Conservation (phyloP, 2,888 invertebrate genomes). For the Gonocerus acuteangulatus region DNA sequence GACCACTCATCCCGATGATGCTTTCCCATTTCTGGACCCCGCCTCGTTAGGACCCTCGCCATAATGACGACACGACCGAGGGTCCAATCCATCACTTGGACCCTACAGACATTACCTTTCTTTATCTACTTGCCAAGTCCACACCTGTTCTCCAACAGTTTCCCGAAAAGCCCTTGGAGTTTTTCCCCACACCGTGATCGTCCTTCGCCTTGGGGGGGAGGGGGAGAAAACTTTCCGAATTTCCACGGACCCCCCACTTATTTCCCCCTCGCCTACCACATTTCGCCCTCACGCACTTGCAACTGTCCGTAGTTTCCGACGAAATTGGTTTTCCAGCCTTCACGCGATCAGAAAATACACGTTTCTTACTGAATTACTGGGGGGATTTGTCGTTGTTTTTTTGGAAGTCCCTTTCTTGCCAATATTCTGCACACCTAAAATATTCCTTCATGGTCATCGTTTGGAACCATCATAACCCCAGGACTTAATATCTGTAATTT, state of each 20-base stretch:
- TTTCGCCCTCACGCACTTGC: not conserved
- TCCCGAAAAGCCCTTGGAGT: not conserved
- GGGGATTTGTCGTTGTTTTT: too few relatives aligned
- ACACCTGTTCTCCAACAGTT: not conserved
- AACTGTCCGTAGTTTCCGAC: not conserved
- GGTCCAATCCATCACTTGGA: not conserved
- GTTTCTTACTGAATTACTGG: too few relatives aligned
- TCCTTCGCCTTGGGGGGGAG: not conserved
- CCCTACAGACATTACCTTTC: not conserved
- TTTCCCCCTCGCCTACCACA: not conserved
- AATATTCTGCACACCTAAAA: too few relatives aligned
- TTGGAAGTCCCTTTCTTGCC: too few relatives aligned
- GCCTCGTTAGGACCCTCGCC: too few relatives aligned
- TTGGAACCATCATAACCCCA: too few relatives aligned
- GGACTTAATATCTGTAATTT: too few relatives aligned
- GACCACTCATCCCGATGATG: too few relatives aligned
- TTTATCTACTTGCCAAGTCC: not conserved
- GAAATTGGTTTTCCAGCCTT: not conserved
- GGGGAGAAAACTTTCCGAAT: constrained; percentile 1
- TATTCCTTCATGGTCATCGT: too few relatives aligned
- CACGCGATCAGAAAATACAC: too few relatives aligned
- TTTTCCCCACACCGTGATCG: not conserved
- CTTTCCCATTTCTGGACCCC: too few relatives aligned
- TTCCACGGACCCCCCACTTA: not conserved
- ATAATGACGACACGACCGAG: too few relatives aligned